Base-by-base conservation (phyloP, 2,888 invertebrate species). In the Aspidiotus rigidus region DNA sequence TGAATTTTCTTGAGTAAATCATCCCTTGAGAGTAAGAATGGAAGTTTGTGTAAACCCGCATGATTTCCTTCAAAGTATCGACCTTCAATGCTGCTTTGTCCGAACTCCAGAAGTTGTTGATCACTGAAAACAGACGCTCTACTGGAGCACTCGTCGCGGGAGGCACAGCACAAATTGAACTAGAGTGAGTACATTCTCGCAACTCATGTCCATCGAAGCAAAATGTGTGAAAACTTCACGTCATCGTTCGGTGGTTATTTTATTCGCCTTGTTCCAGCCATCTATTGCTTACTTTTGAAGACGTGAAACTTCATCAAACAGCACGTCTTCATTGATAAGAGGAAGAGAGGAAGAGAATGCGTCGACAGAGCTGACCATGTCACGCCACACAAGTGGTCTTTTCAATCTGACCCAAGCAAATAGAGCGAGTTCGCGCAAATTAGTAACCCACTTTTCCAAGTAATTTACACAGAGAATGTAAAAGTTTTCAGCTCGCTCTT, bases 371-470 rank as follows among this genome's bases (percentile, higher is more conserved):
- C 2, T 49, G 49, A n/a, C 49, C 49, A 49, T 6, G 2, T 49
- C 49, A 11, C 6, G 10, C 49, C 49, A 49, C 49, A 49, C 10
- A 49, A 49, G 11, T 49, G 49, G 49, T 49, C 6, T 49, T 6
- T 49, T 49, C 3, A 49, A 13, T 2, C n/a, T 49, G 11, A 49
- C 49, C 49, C 11, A 49, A 11, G 49, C 49, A 49, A 49, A 49
- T 49, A 49, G 6, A 49, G 49, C 49, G n/a, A 49, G n/a, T 49
- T 49, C 49, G n/a, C 49, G 49, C 49, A 49, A 49, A n/a, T n/a
- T 49, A 11, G 49, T 13, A n/a, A 49, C 49, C 49, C 11, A 49
- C 49, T 49, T 49, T 49, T 49, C 6, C 11, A 49, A n/a, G 49
- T 6, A 49, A 11, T 49, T 49, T 2, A 49, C 49, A 2, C 49